These are phyloP conservation scores for Lordiphosa mommai DNA, from an alignment of 1,140 invertebrate genomes.

Conservation along the genomic window DNA sequence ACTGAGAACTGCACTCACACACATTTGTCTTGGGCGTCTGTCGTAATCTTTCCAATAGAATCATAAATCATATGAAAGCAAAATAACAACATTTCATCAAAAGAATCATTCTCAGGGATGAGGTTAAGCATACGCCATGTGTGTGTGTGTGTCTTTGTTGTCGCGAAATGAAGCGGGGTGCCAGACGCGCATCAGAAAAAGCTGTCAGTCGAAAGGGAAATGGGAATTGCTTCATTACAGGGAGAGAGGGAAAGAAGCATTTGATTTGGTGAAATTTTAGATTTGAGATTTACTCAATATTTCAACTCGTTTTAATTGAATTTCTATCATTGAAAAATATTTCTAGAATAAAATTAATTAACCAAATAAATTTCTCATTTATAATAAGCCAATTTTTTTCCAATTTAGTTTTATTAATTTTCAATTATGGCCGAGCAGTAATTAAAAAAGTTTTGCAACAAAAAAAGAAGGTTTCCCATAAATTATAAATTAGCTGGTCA, in stretches of 20 bases:
- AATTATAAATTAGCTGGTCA: not conserved
- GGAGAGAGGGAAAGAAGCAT: not conserved
- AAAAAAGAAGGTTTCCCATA: not conserved
- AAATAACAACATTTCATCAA: constrained; percentile 38
- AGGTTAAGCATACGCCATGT: constrained; percentile 37
- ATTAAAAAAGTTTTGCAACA: constrained; percentile 1
- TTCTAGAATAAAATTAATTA: too few species aligned
- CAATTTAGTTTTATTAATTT: not conserved
- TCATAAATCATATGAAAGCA: constrained; percentile 50
- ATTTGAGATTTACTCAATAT: too few species aligned
- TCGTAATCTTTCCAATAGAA: constrained; percentile 60
- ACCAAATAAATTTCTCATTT: too few species aligned
- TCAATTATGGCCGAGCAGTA: not conserved
- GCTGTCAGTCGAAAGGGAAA: constrained; percentile 11
- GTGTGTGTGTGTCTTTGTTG: constrained; percentile 2
- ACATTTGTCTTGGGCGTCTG: constrained; percentile 35
- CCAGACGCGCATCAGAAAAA: constrained; percentile 13
- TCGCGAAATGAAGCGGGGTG: constrained; percentile 34
- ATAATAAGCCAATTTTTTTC: too few species aligned
- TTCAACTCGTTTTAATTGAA: too few species aligned
- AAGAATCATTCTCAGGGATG: constrained; percentile 5
- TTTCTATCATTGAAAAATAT: too few species aligned
- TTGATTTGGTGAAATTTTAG: too few species aligned
- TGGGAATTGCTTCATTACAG: not conserved
- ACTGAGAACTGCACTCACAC: constrained; percentile 3